These are phyloP conservation scores for Microtus pennsylvanicus DNA, from an alignment of 2,113 vertebrate genomes.

Conservation along the genomic window DNA sequence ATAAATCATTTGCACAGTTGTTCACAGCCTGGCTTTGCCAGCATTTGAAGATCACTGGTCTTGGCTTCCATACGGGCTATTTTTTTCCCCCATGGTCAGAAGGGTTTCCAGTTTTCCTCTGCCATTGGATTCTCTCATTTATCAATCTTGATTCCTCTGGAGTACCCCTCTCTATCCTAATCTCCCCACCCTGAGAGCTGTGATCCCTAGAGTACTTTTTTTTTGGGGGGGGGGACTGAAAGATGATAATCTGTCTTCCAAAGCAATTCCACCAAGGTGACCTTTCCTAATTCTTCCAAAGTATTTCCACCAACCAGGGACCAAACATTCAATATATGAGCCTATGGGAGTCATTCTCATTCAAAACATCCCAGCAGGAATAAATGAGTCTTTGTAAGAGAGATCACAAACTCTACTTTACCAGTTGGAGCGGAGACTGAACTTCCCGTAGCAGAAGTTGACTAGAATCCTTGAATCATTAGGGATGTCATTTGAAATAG, in stretches of 20 bases:
- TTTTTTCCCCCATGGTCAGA: background rate
- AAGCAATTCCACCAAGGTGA: background rate
- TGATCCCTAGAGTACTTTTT: background rate
- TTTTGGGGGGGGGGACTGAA: background rate
- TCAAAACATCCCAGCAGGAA: background rate
- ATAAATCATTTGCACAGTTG: background rate
- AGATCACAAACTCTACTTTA: background rate
- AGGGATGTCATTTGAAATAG: background rate
- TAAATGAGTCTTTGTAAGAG: background rate
- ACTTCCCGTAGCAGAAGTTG: background rate
- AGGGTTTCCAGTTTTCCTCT: background rate
- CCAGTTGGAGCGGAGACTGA: background rate
- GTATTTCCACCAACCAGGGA: background rate
- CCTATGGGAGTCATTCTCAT: background rate
- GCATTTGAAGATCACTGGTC: background rate
- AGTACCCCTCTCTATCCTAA: background rate
- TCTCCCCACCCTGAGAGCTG: background rate
- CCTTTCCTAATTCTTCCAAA: background rate
- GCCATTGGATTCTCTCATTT: background rate
- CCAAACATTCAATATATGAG: background rate
- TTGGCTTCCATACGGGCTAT: background rate
- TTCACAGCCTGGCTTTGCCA: background rate
- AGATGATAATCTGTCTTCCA: background rate
- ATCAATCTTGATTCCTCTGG: background rate
- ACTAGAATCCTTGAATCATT: background rate